A percentile compares a stretch with the other conserved stretches of the same genome.
Conservation (phyloP, 2,797 vertebrate species). For the Anolis apletophallus region DNA sequence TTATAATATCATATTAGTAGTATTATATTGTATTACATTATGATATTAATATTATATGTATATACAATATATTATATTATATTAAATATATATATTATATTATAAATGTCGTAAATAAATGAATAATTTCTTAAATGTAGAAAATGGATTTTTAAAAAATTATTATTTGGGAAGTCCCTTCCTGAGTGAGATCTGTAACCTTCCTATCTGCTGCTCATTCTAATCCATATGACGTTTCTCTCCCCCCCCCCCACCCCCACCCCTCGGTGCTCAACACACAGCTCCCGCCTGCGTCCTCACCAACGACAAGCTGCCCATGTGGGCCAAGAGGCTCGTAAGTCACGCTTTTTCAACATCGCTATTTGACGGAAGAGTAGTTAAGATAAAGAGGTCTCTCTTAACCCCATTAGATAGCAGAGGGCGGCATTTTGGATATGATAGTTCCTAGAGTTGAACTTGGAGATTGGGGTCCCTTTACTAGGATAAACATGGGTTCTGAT, state of each 20-base stretch:
- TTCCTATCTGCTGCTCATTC: background rate
- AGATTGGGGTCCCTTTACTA: background rate
- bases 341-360: rapidly evolving
- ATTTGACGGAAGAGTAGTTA: background rate
- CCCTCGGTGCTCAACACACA: slow-evolving; percentile 27
- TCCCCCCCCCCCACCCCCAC: rapidly evolving
- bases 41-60: no score
- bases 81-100: no score
- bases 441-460: background rate
- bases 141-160: no score
- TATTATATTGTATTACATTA: no score
- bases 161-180: no score
- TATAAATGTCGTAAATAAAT: no score
- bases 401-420: background rate
- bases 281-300: slow-evolving; percentile 79
- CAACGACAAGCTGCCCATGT: slow-evolving; percentile 87
- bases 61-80: no score
- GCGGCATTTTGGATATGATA: background rate
- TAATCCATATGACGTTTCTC: no score
- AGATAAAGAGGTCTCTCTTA: background rate
- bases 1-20: no score
- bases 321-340: slow-evolving; percentile 89
- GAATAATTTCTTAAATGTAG: no score
- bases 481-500: background rate
- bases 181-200: no score